These are phyloP conservation scores for Chaetophractus vellerosus DNA, from an alignment of 2,797 vertebrate species.

Conservation along the genomic window DNA sequence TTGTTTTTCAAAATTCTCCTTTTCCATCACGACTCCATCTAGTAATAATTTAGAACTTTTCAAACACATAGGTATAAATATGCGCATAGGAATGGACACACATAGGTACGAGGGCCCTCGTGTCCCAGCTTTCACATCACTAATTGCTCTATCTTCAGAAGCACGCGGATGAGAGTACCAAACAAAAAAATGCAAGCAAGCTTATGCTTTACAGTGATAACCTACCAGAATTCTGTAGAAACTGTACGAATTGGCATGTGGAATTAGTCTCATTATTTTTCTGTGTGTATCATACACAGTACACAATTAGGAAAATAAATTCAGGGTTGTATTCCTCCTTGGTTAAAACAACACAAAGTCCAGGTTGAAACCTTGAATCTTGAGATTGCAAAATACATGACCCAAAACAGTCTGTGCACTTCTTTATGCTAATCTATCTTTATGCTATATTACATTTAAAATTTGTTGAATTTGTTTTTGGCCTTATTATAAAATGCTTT, in stretches of 20 bases:
- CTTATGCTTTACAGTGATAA: constrained; percentile 43
- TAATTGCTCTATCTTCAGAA: constrained; percentile 10
- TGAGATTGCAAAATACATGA: background rate
- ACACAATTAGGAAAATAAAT: constrained; percentile 20
- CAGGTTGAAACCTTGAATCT: background rate
- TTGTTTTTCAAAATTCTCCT: background rate
- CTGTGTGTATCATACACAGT: constrained; percentile 8
- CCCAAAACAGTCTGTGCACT: background rate
- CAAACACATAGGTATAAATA: background rate
- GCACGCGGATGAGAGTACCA: constrained; percentile 46
- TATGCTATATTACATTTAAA: background rate
- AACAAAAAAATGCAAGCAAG: background rate
- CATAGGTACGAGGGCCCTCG: background rate
- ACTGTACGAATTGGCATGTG: background rate
- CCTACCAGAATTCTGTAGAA: constrained; percentile 42
- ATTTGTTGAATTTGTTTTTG: constrained; percentile 51
- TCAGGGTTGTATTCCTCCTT: constrained; percentile 1
- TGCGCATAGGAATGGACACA: background rate
- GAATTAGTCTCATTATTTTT: constrained; percentile 19
- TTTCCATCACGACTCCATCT: background rate
- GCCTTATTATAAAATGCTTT: background rate
- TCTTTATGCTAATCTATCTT: background rate
- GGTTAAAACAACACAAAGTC: constrained; percentile 3
- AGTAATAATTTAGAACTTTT: background rate
- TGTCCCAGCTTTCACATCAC: background rate